These are phyloP conservation scores for Drosophila subsilvestris DNA, from an alignment of 2,888 invertebrate genomes.

Conservation along the genomic window DNA sequence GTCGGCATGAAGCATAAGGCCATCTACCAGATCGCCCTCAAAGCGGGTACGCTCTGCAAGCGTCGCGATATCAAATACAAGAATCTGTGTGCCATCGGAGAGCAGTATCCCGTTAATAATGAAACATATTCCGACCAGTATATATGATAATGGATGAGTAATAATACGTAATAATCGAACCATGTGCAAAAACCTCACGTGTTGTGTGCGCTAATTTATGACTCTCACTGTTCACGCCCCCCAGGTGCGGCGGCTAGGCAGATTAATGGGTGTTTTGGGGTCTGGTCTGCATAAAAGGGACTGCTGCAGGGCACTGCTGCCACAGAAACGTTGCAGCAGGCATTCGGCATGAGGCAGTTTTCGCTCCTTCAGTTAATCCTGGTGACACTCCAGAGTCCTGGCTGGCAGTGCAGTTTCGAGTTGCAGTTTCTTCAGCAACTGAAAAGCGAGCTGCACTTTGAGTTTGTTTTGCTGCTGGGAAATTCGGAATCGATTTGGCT, in stretches of 20 bases:
- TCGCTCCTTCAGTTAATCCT: constrained; percentile 7
- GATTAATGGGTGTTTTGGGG: neutral
- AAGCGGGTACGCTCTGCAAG: constrained; percentile 34
- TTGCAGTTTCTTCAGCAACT: constrained; percentile 56
- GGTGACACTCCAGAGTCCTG: constrained; percentile 4
- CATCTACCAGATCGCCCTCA: constrained; percentile 32
- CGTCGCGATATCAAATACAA: constrained; percentile 21
- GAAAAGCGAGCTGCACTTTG: constrained; percentile 46
- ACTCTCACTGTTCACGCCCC: neutral
- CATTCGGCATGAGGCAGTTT: constrained; percentile 33
- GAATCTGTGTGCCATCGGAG: constrained; percentile 50
- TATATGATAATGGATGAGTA: neutral
- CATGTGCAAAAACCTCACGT: neutral
- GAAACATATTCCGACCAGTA: constrained; percentile 4
- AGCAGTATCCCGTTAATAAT: constrained; percentile 30
- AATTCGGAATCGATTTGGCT: constrained; percentile 37
- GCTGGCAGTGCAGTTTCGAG: constrained; percentile 1
- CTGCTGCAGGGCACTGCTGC: neutral
- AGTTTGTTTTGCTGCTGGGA: constrained; percentile 55
- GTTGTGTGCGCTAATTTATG: neutral
- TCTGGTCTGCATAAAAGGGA: constrained; percentile 17
- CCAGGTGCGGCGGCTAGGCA: neutral
- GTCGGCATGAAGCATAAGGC: constrained; percentile 30
- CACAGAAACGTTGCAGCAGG: neutral
- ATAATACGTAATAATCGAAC: too few relatives aligned